Percentiles rank a stretch among this genome's conserved stretches.
Evolutionary conservation across 2,797 vertebrate genomes (phyloP).

Genomic region (Sebastes glaucus): DNA sequence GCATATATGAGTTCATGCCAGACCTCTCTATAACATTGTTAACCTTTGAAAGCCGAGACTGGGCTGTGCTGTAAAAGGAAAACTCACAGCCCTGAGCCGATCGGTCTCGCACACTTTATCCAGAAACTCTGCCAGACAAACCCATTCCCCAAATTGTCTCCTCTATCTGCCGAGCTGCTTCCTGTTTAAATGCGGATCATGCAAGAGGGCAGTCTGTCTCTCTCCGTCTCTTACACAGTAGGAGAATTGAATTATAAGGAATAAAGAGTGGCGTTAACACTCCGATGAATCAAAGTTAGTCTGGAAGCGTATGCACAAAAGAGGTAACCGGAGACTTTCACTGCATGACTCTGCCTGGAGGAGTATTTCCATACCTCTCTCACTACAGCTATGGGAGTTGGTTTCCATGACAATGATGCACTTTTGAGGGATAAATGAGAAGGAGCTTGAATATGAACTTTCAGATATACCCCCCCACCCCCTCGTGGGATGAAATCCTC

Average conservation of each 20-base stretch:
- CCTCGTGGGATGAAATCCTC: not conserved
- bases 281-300: slow-evolving; percentile 53
- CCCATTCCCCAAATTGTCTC: slow-evolving; percentile 3
- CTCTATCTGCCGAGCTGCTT: slow-evolving; percentile 16
- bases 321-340: slow-evolving; percentile 36
- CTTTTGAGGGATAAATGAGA: slow-evolving; percentile 47
- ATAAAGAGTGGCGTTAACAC: slow-evolving; percentile 41
- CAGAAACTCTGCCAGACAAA: slow-evolving; percentile 20
- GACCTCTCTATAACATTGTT: slow-evolving; percentile 36
- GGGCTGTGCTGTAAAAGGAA: not conserved
- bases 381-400: slow-evolving; percentile 23
- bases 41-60: slow-evolving; percentile 32
- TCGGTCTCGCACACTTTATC: not conserved
- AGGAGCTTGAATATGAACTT: slow-evolving; percentile 40
- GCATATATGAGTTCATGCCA: slow-evolving; percentile 41
- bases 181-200: slow-evolving; percentile 12
- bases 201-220: slow-evolving; percentile 4
- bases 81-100: slow-evolving; percentile 2
- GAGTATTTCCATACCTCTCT: slow-evolving; percentile 20
- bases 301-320: slow-evolving; percentile 19
- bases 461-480: not conserved
- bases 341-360: not conserved
- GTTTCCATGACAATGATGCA: slow-evolving; percentile 72
- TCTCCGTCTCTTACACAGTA: slow-evolving; percentile 11
- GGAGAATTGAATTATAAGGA: slow-evolving; percentile 51